phyloP scores from a whole-genome alignment of 2,797 vertebrate species.

The Ispidina lecontei region DNA sequence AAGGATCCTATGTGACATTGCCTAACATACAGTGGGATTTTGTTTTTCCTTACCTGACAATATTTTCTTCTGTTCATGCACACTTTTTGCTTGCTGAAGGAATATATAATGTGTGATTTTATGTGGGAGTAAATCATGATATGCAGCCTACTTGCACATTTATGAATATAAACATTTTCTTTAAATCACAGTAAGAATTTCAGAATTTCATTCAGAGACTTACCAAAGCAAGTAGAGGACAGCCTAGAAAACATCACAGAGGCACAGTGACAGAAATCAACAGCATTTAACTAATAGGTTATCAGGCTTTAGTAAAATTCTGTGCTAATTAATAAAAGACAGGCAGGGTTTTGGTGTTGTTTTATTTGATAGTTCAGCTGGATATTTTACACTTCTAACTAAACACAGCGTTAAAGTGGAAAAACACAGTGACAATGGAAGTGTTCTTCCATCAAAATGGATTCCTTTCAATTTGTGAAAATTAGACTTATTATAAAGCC shows the following conservation, averaged over 20 bases:
- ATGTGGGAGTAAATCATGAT: not conserved
- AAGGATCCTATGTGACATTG: not conserved
- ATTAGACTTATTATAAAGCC: constrained; percentile 32
- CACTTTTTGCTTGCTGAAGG: not conserved
- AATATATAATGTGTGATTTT: not conserved
- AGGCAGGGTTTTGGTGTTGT: not conserved
- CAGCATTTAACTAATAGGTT: not conserved
- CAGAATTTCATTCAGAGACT: not conserved
- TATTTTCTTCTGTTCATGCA: not conserved
- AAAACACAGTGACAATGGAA: not conserved
- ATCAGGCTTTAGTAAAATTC: constrained; percentile 11
- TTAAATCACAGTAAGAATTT: not conserved
- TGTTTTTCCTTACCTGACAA: not conserved
- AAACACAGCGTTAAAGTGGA: not conserved
- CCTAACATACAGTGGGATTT: not conserved
- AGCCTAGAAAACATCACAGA: not conserved
- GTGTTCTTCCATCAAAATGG: constrained; percentile 4
- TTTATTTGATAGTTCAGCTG: not conserved
- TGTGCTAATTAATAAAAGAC: not conserved
- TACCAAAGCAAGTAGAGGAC: not conserved
- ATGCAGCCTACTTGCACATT: not conserved
- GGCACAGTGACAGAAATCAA: not conserved
- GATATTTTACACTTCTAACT: not conserved
- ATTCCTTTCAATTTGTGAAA: constrained; percentile 41
- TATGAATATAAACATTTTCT: not conserved